These are phyloP conservation scores for Styela clava DNA, from an alignment of 23 tunicate genomes.

Conservation along the genomic window DNA sequence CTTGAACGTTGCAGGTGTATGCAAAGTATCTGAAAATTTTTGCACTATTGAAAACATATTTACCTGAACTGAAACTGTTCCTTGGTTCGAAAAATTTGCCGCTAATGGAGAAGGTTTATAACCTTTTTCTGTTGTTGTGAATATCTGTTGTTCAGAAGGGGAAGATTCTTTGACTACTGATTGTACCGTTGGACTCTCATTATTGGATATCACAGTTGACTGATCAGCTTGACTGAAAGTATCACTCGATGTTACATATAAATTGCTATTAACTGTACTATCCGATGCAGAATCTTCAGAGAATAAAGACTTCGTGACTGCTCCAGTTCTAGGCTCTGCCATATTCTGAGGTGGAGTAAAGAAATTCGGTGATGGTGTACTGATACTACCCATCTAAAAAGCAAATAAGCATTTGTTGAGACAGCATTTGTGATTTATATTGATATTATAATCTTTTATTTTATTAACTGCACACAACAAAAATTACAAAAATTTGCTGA, in stretches of 20 bases:
- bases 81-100: background rate
- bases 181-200: no score
- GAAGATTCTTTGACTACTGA: background rate
- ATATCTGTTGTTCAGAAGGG: background rate
- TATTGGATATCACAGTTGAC: background rate
- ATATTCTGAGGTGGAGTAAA: constrained; percentile 1
- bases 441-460: no score
- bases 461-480: no score
- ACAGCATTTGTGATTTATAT: no score
- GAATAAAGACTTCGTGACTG: background rate
- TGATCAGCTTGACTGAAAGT: background rate
- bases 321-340: background rate
- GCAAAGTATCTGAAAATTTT: no score
- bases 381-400: background rate
- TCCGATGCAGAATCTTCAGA: background rate
- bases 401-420: no score
- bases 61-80: background rate
- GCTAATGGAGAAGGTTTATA: background rate
- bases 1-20: no score
- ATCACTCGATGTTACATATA: background rate
- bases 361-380: background rate
- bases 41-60: background rate
- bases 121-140: background rate
- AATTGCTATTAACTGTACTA: background rate
- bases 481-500: no score